Evolutionary conservation across 2,113 vertebrate genomes (phyloP).

Genomic region (Fregetta grallaria): DNA sequence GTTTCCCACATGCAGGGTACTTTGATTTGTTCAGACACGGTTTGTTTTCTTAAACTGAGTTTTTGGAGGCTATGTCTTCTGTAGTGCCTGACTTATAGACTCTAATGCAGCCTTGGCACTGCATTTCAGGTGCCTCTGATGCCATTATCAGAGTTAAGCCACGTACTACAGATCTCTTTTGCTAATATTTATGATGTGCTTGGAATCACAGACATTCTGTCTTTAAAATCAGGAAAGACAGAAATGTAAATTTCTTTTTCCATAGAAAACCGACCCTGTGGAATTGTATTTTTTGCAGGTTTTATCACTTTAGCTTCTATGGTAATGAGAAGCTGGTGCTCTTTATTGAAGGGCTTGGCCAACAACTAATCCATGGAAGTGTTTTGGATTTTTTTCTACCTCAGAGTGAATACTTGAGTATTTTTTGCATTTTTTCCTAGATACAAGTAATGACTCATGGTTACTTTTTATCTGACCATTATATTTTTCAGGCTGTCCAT

Average conservation of each 20-base stretch:
- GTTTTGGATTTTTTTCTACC: not conserved
- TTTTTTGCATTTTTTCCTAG: not conserved
- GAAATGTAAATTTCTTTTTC: not conserved
- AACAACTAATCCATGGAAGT: not conserved
- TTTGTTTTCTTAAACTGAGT: not conserved
- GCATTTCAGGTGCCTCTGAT: not conserved
- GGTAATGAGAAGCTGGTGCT: not conserved
- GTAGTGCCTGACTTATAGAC: fast-evolving
- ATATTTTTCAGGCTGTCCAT: not conserved
- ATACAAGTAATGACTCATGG: not conserved
- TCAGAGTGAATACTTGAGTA: not conserved
- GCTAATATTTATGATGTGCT: not conserved
- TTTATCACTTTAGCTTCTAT: not conserved
- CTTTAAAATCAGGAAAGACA: not conserved
- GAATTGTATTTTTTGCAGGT: not conserved
- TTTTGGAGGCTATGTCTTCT: not conserved
- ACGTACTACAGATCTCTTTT: not conserved
- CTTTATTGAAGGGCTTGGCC: not conserved
- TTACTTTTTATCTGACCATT: not conserved
- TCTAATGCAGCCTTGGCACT: not conserved
- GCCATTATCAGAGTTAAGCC: not conserved
- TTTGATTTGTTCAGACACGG: not conserved
- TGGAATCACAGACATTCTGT: not conserved
- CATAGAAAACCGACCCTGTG: not conserved
- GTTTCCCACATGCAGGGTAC: not conserved